Conservation (phyloP, 2,113 vertebrate genomes). For the Zosterops pallidus region DNA sequence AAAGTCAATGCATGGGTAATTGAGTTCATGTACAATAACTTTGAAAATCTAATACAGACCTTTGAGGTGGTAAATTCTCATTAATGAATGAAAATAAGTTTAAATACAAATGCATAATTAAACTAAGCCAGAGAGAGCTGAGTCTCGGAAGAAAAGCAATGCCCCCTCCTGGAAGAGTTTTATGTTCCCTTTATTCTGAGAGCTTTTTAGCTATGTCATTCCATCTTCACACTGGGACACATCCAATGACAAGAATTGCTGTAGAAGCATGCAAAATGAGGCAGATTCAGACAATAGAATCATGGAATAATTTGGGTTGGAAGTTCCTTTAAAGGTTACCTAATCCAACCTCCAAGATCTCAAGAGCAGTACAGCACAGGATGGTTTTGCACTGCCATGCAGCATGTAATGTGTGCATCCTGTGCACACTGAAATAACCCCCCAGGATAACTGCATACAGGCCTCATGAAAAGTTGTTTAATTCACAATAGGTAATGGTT, state of each 20-base stretch:
- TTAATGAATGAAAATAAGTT: constrained; percentile 6
- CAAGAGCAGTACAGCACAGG: neutral
- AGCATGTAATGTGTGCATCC: accelerated
- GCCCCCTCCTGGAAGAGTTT: constrained; percentile 1
- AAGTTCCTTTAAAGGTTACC: neutral
- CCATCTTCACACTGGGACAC: neutral
- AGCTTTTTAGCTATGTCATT: accelerated
- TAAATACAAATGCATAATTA: constrained; percentile 6
- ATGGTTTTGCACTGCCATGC: neutral
- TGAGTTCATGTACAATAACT: constrained; percentile 18
- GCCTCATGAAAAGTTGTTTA: neutral
- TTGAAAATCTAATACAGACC: neutral
- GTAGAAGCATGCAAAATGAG: neutral
- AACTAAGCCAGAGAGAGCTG: neutral
- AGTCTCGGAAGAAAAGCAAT: constrained; percentile 13
- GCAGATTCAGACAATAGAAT: neutral
- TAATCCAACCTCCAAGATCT: neutral
- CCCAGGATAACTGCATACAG: neutral
- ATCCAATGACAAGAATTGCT: neutral
- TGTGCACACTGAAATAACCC: neutral
- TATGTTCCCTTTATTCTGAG: neutral
- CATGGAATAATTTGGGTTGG: neutral
- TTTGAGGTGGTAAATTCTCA: constrained; percentile 17
- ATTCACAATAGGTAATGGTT: neutral
- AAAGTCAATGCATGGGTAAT: constrained; percentile 2